Percentiles rank a stretch among this genome's conserved stretches.
Evolutionary conservation across 2,113 vertebrate genomes (phyloP).

Genomic region (Halichoerus grypus): DNA sequence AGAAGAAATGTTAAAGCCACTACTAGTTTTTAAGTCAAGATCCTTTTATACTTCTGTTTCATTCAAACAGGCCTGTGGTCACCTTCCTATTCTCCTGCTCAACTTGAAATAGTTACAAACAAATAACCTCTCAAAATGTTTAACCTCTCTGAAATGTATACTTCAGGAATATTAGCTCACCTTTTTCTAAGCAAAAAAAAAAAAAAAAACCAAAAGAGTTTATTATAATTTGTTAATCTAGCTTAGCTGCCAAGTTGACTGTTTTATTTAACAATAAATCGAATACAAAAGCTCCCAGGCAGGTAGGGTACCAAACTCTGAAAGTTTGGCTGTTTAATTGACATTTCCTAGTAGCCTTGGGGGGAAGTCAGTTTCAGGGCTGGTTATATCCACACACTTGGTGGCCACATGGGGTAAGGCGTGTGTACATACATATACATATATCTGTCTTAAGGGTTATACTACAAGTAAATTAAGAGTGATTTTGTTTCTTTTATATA

Average conservation of each 20-base stretch:
- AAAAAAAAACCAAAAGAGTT: background rate
- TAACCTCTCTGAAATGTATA: conserved; percentile 81
- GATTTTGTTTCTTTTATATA: conserved; percentile 78
- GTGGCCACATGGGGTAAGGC: conserved; percentile 35
- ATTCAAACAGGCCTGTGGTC: conserved; percentile 70
- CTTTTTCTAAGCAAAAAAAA: conserved; percentile 68
- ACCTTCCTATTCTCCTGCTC: conserved; percentile 24
- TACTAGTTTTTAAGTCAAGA: conserved; percentile 72
- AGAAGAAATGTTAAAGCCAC: conserved; percentile 77
- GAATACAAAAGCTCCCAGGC: conserved; percentile 84
- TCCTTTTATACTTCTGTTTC: conserved; percentile 66
- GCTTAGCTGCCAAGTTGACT: conserved; percentile 81
- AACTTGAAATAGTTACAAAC: conserved; percentile 75
- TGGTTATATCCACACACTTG: conserved; percentile 61
- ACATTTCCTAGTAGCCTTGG: conserved; percentile 83
- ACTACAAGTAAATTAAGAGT: conserved; percentile 78
- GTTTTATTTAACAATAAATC: conserved; percentile 88
- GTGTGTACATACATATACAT: background rate
- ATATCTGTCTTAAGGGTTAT: conserved; percentile 67
- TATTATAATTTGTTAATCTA: conserved; percentile 86
- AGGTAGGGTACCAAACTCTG: conserved; percentile 79
- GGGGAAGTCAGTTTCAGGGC: conserved; percentile 83
- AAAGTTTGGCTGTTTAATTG: conserved; percentile 86
- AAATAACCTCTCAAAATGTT: conserved; percentile 69
- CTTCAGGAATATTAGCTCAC: conserved; percentile 80